Evolutionary conservation across 2,113 vertebrate species (phyloP).

Genomic region (Protobothrops mucrosquamatus): DNA sequence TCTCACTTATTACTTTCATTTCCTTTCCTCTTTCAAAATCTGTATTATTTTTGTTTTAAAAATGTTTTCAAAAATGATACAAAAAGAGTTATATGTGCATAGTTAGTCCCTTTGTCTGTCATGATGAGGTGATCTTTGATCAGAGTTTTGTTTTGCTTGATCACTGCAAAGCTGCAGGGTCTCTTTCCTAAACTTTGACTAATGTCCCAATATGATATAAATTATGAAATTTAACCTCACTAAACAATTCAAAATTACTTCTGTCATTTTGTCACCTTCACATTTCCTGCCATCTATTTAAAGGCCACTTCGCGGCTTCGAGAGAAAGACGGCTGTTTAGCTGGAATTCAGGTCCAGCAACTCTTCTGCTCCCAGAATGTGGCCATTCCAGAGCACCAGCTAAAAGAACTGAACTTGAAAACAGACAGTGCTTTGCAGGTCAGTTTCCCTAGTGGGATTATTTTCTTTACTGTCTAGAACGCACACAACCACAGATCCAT

Average conservation of each 20-base stretch:
- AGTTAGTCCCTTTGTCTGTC: too few species aligned
- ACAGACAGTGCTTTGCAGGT: conserved; percentile 97
- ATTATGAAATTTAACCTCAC: not conserved
- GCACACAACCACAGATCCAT: not conserved
- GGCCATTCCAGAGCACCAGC: conserved; percentile 92
- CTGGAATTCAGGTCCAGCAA: conserved; percentile 96
- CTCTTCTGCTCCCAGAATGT: conserved; percentile 96
- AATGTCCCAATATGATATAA: not conserved
- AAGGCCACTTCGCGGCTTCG: conserved; percentile 90
- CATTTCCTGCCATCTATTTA: conserved; percentile 39
- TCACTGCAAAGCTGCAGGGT: not conserved
- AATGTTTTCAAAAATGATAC: not conserved
- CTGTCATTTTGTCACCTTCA: not conserved
- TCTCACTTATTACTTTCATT: not conserved
- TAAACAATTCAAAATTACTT: not conserved
- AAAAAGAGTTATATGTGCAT: not conserved
- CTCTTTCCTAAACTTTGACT: not conserved
- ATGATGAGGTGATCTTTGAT: not conserved
- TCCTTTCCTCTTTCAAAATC: not conserved
- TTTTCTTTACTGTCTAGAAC: not conserved
- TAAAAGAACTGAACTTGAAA: conserved; percentile 94
- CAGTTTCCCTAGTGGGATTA: conserved; percentile 23
- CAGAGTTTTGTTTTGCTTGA: not conserved
- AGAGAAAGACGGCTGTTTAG: conserved; percentile 90
- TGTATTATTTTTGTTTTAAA: not conserved